Evolutionary conservation across 2,797 vertebrate species (phyloP).

Genomic region (Setipinna tenuifilis): DNA sequence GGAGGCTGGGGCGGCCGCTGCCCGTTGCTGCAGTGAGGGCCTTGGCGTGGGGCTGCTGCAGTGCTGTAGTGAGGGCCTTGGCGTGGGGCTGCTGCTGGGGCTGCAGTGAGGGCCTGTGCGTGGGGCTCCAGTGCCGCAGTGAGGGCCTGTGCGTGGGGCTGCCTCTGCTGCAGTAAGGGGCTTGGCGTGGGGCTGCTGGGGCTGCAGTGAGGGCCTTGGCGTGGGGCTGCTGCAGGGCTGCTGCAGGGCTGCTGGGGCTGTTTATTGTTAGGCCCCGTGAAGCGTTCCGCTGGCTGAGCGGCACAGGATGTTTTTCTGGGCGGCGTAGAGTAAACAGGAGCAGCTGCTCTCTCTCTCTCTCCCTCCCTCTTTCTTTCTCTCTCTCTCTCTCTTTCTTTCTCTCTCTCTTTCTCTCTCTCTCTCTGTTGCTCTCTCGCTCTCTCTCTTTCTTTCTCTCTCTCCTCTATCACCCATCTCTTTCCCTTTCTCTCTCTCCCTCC

Average conservation of each 20-base stretch:
- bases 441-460: too few relatives aligned
- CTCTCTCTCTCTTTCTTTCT: neutral
- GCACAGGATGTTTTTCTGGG: constrained; percentile 86
- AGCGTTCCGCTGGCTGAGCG: constrained; percentile 77
- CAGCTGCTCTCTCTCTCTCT: constrained; percentile 75
- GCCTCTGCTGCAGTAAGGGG: constrained; percentile 63
- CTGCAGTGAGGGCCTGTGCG: neutral
- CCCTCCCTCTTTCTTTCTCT: neutral
- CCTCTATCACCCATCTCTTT: neutral
- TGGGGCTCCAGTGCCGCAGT: neutral
- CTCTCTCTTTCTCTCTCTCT: neutral
- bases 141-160: too few relatives aligned
- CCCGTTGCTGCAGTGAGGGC: too few relatives aligned
- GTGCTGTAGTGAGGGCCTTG: neutral
- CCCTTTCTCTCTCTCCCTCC: neutral
- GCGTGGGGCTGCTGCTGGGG: neutral
- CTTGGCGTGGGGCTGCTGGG: neutral
- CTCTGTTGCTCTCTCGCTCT: neutral
- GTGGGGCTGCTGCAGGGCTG: constrained; percentile 73
- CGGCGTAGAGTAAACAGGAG: constrained; percentile 82
- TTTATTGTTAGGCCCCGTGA: constrained; percentile 78
- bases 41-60: too few relatives aligned
- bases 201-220: constrained; percentile 35
- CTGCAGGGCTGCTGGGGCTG: constrained; percentile 54
- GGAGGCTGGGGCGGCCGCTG: too few relatives aligned